phyloP scores from a whole-genome alignment of 1,140 invertebrate genomes.

The Drosophila willistoni region DNA sequence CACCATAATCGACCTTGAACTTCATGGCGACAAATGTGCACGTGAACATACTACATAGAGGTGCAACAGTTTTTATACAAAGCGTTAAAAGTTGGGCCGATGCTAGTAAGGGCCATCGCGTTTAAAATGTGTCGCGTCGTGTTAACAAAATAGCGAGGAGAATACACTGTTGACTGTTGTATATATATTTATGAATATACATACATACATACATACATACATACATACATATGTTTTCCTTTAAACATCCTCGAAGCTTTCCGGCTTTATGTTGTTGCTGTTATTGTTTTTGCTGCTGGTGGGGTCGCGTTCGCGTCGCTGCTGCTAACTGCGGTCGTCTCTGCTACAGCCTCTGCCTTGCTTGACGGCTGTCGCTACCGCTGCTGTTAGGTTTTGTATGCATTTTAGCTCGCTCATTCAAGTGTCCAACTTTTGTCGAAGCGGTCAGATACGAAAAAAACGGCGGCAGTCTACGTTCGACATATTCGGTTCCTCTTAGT shows the following conservation, averaged over 20 bases:
- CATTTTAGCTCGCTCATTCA: slow-evolving; percentile 81
- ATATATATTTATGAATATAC: slow-evolving; percentile 5
- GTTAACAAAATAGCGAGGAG: slow-evolving; percentile 18
- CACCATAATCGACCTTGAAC: slow-evolving; percentile 63
- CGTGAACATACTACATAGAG: slow-evolving; percentile 24
- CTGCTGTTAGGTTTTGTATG: slow-evolving; percentile 67
- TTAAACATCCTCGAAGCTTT: slow-evolving; percentile 74
- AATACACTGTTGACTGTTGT: slow-evolving; percentile 20
- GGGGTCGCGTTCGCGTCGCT: slow-evolving; percentile 43
- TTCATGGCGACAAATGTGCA: slow-evolving; percentile 43
- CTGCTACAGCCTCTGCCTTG: slow-evolving; percentile 34
- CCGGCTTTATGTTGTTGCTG: slow-evolving; percentile 50
- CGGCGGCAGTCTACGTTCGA: slow-evolving; percentile 57
- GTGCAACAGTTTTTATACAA: slow-evolving; percentile 43
- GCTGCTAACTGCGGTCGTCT: slow-evolving; percentile 44
- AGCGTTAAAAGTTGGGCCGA: slow-evolving; percentile 16
- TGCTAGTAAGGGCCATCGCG: slow-evolving; percentile 11
- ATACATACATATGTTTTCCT: slow-evolving; percentile 42
- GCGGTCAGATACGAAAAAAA: slow-evolving; percentile 74
- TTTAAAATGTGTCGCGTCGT: background rate
- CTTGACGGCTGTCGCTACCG: slow-evolving; percentile 35
- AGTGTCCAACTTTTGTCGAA: slow-evolving; percentile 83
- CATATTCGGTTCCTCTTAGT: slow-evolving; percentile 34
- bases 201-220: slow-evolving; percentile 16
- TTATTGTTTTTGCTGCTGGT: slow-evolving; percentile 50